Evolutionary conservation across 2,797 vertebrate genomes (phyloP).

Genomic region (Enteromius unitaeniatus): DNA sequence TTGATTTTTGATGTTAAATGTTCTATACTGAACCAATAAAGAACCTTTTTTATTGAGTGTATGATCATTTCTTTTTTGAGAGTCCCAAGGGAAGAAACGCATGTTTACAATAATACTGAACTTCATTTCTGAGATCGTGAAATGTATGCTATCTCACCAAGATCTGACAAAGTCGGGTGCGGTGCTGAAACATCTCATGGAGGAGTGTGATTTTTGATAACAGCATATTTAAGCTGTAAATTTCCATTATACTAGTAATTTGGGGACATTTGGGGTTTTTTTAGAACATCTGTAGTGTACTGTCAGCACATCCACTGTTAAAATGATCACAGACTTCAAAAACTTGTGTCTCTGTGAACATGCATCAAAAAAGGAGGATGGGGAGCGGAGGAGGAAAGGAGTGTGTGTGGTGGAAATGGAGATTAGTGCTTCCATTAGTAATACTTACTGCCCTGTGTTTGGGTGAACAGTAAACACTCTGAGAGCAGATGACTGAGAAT

Average conservation of each 20-base stretch:
- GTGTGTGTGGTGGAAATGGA: constrained; percentile 73
- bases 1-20: constrained; percentile 1
- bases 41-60: not conserved
- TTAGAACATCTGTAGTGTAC: not conserved
- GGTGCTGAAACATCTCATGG: constrained; percentile 11
- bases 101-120: not conserved
- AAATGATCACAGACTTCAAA: not conserved
- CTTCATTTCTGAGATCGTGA: not conserved
- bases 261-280: constrained; percentile 12
- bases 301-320: not conserved
- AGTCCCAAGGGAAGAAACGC: not conserved
- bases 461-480: constrained; percentile 76
- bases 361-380: constrained; percentile 26
- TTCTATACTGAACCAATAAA: not conserved
- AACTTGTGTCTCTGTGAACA: constrained; percentile 42
- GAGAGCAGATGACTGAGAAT: constrained; percentile 69
- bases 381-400: constrained; percentile 4
- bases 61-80: not conserved
- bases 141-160: constrained; percentile 27
- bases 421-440: constrained; percentile 81
- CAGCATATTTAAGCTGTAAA: constrained; percentile 31
- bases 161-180: constrained; percentile 44
- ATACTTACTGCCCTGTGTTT: constrained; percentile 77
- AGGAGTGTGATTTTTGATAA: constrained; percentile 17
- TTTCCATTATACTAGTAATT: constrained; percentile 29